These are phyloP conservation scores for Piaya cayana DNA, from an alignment of 2,113 vertebrate genomes.

Conservation along the genomic window DNA sequence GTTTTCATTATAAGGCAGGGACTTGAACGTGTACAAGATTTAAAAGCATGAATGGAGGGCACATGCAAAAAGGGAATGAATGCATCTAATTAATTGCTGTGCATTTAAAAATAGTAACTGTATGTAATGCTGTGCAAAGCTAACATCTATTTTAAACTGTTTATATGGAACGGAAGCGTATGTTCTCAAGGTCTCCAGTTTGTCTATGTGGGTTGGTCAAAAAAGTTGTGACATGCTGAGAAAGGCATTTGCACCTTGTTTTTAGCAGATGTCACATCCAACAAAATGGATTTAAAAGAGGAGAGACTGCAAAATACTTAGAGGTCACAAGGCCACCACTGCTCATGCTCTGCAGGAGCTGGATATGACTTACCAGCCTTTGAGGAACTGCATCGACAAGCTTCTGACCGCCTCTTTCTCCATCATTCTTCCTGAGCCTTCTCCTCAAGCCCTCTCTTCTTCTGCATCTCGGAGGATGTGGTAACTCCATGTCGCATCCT, in stretches of 20 bases:
- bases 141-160: conserved; percentile 50
- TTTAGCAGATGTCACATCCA: conserved; percentile 22
- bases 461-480: background rate
- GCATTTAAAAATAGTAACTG: conserved; percentile 21
- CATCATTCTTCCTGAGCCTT: background rate
- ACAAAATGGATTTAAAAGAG: background rate
- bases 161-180: background rate
- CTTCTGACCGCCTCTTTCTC: background rate
- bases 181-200: conserved; percentile 54
- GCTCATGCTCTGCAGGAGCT: background rate
- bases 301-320: background rate
- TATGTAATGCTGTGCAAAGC: background rate
- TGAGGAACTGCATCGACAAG: background rate
- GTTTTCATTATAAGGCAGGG: background rate
- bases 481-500: background rate
- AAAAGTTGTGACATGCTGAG: conserved; percentile 40
- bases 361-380: background rate
- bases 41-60: conserved; percentile 34
- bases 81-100: background rate
- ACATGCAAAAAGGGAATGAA: background rate
- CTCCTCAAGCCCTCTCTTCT: background rate
- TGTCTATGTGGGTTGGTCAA: conserved; percentile 54
- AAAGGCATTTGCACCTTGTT: conserved; percentile 37
- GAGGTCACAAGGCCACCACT: background rate
- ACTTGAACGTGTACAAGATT: rapidly evolving